A percentile compares a stretch with the other conserved stretches of the same genome.
These are phyloP conservation scores for Pristiophorus japonicus DNA, from an alignment of 2,113 vertebrate genomes.

Conservation along the genomic window DNA sequence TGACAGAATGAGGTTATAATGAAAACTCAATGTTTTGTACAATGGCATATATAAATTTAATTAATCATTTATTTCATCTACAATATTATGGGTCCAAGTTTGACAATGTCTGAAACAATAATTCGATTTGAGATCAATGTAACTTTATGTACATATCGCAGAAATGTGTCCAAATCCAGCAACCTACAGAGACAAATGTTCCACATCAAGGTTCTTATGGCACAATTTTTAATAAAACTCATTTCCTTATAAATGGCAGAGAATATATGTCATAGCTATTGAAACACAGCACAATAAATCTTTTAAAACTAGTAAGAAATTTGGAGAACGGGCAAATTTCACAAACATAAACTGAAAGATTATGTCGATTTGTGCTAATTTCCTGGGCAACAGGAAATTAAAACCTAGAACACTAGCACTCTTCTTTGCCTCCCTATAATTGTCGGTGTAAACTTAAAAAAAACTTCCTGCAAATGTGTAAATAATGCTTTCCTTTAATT, in stretches of 20 bases:
- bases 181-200: neutral
- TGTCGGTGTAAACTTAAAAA: constrained; percentile 12
- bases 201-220: too few relatives aligned
- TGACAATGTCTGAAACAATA: neutral
- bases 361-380: constrained; percentile 66
- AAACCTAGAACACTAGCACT: constrained; percentile 51
- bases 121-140: neutral
- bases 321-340: constrained; percentile 20
- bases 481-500: neutral
- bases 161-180: neutral
- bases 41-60: neutral
- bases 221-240: constrained; percentile 5
- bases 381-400: constrained; percentile 92
- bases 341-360: constrained; percentile 48
- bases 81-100: neutral
- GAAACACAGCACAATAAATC: constrained; percentile 7
- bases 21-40: neutral
- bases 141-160: neutral
- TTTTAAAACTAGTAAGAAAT: constrained; percentile 18
- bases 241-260: neutral
- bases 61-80: neutral
- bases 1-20: neutral
- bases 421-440: neutral
- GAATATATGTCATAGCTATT: neutral
- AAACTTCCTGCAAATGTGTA: neutral